phyloP scores from a whole-genome alignment of 2,113 vertebrate genomes.

The Coptodon rendalli region DNA sequence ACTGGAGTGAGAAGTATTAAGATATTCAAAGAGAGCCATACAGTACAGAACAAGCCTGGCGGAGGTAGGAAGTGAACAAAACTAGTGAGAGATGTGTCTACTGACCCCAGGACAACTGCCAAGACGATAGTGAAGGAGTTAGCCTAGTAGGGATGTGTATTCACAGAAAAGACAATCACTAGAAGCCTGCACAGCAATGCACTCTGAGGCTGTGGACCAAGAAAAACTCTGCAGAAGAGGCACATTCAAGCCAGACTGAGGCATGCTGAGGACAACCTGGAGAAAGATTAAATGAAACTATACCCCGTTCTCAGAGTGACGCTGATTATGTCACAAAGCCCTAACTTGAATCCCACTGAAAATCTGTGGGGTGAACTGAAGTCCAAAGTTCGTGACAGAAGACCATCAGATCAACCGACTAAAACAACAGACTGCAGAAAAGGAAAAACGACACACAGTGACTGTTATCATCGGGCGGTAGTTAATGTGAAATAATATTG shows the following conservation, averaged over 20 bases:
- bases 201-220: not conserved
- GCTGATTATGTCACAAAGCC: not conserved
- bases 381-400: not conserved
- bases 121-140: rapidly evolving
- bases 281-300: not conserved
- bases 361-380: not conserved
- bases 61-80: not conserved
- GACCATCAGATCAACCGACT: not conserved
- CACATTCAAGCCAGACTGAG: not conserved
- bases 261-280: rapidly evolving
- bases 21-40: not conserved
- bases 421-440: not conserved
- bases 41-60: rapidly evolving
- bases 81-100: not conserved
- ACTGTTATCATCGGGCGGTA: rapidly evolving
- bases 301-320: not conserved
- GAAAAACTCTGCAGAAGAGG: not conserved
- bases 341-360: not conserved
- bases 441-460: rapidly evolving
- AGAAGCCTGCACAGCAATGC: not conserved
- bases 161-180: not conserved
- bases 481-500: not conserved
- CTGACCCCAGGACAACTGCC: not conserved
- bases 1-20: not conserved
- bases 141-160: rapidly evolving